Conservation (phyloP, 2,888 invertebrate species). For the Tigriopus californicus region DNA sequence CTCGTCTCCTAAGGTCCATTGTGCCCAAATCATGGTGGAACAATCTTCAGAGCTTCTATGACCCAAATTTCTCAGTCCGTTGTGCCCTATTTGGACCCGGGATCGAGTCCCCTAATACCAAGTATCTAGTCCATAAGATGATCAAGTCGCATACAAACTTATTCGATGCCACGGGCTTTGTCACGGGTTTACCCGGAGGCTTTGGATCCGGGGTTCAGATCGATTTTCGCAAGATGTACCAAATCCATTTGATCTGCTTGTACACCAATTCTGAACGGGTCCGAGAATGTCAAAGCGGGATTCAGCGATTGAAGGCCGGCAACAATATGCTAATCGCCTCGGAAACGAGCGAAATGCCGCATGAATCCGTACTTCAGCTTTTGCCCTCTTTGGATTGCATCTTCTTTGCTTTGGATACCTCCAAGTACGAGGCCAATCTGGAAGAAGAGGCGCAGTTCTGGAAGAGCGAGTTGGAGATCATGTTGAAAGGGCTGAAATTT, state of each 20-base stretch:
- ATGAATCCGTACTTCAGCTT: not conserved
- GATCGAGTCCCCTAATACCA: not conserved
- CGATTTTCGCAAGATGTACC: not conserved
- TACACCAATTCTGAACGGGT: conserved; percentile 2
- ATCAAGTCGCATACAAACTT: not conserved
- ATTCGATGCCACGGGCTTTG: not conserved
- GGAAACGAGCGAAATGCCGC: not conserved
- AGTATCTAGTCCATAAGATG: conserved; percentile 1
- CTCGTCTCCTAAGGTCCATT: no score
- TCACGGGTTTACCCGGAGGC: conserved; percentile 1
- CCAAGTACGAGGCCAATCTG: no score
- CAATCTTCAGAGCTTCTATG: no score
- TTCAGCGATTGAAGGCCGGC: not conserved
- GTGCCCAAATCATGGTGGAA: no score
- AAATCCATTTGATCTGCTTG: conserved; percentile 6
- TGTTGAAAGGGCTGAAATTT: not conserved
- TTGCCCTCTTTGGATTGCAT: not conserved
- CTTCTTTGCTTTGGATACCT: no score
- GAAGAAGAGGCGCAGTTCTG: not conserved
- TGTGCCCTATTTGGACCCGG: no score
- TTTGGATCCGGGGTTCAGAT: conserved; percentile 7
- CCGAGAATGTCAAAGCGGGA: not conserved
- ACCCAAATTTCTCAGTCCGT: no score
- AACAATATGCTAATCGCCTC: not conserved
- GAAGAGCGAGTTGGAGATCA: not conserved